Percentiles rank a stretch among this genome's conserved stretches.
phyloP scores from a whole-genome alignment of 1,140 invertebrate genomes.

The Heliothis subflexa region DNA sequence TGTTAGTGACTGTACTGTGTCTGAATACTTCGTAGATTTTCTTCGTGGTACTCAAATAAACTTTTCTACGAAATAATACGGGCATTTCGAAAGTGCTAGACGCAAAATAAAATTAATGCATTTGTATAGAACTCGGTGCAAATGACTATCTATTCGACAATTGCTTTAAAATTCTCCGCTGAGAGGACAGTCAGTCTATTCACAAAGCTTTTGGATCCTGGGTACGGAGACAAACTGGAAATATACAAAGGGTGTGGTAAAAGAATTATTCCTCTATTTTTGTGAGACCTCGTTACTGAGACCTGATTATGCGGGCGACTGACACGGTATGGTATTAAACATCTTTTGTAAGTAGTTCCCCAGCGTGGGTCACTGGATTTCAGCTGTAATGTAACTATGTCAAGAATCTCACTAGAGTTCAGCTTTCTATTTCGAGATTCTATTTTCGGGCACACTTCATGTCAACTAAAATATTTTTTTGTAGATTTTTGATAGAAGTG shows the following conservation, averaged over 20 bases:
- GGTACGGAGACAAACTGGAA: conserved; percentile 30
- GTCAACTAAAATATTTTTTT: no score
- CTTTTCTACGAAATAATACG: neutral
- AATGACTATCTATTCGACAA: conserved; percentile 28
- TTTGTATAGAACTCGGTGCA: conserved; percentile 19
- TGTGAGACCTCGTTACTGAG: conserved; percentile 52
- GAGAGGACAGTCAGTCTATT: conserved; percentile 26
- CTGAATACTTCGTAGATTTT: conserved; percentile 1
- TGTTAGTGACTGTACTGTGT: conserved; percentile 13
- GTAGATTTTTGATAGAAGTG: no score
- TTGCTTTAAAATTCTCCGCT: conserved; percentile 28
- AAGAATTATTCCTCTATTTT: conserved; percentile 56
- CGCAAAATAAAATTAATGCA: conserved; percentile 37
- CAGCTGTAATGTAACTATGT: neutral
- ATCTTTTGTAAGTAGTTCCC: conserved; percentile 44
- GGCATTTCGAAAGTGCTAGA: neutral
- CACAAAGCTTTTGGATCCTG: conserved; percentile 43
- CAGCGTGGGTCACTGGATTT: conserved; percentile 1
- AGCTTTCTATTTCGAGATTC: no score
- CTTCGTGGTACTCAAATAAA: conserved; percentile 14
- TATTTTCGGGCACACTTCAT: no score
- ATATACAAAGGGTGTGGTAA: conserved; percentile 50
- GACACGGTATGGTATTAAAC: conserved; percentile 22
- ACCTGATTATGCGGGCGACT: conserved; percentile 55
- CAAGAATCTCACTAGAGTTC: neutral